Conservation (phyloP, 2,888 invertebrate species). For the Mellilla xanthometata region DNA sequence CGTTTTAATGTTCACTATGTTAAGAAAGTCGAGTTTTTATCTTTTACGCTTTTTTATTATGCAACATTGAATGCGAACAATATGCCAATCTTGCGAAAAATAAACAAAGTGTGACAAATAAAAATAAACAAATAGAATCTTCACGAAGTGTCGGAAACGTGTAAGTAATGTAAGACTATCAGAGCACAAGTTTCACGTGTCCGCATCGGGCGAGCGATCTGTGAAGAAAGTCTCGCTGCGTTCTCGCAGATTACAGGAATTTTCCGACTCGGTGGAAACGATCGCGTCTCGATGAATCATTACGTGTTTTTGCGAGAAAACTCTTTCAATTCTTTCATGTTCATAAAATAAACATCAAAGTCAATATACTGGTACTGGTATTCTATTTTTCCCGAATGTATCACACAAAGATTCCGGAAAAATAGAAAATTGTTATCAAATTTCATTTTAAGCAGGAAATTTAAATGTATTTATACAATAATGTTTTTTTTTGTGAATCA, state of each 20-base stretch:
- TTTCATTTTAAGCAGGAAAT: too few relatives aligned
- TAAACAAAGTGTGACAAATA: too few relatives aligned
- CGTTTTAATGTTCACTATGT: too few relatives aligned
- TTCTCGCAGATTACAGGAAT: constrained; percentile 67
- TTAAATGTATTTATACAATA: too few relatives aligned
- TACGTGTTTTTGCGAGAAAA: constrained; percentile 72
- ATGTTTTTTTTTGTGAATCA: too few relatives aligned
- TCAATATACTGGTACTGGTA: constrained; percentile 32
- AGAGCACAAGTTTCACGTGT: constrained; percentile 45
- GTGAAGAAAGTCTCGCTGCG: constrained; percentile 67
- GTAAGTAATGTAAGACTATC: constrained; percentile 14
- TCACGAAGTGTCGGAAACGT: not conserved
- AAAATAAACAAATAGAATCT: too few relatives aligned
- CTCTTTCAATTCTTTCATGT: constrained; percentile 42
- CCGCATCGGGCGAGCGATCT: constrained; percentile 43
- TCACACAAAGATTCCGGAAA: too few relatives aligned
- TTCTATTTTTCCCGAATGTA: constrained; percentile 28
- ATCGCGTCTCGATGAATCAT: constrained; percentile 74
- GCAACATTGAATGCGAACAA: too few relatives aligned
- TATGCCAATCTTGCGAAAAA: too few relatives aligned
- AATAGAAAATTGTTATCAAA: too few relatives aligned
- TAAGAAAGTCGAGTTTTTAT: too few relatives aligned
- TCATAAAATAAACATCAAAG: constrained; percentile 43
- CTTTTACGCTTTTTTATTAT: too few relatives aligned
- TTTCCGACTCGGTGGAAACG: constrained; percentile 77